phyloP scores from a whole-genome alignment of 2,888 invertebrate species.

The Chaitophorus viminalis region DNA sequence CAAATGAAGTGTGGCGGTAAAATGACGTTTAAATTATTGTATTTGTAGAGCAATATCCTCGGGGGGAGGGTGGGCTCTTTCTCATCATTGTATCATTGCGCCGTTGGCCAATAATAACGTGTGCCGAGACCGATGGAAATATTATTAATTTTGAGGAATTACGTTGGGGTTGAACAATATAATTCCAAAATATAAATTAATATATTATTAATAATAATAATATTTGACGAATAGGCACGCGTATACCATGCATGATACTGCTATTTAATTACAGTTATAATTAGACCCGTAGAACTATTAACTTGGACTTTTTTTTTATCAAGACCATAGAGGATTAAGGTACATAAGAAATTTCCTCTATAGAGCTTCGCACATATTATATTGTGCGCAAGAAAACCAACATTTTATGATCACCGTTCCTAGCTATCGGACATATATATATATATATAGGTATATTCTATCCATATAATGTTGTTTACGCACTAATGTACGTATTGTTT shows the following conservation, averaged over 20 bases:
- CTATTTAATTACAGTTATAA: slow-evolving; percentile 14
- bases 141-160: slow-evolving; percentile 13
- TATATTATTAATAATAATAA: background rate
- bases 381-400: too few relatives aligned
- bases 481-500: too few relatives aligned
- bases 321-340: too few relatives aligned
- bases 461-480: too few relatives aligned
- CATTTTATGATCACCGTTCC: too few relatives aligned
- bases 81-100: background rate
- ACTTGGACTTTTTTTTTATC: background rate
- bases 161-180: too few relatives aligned
- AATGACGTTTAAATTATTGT: slow-evolving; percentile 34
- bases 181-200: background rate
- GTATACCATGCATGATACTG: background rate
- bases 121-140: background rate
- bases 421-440: too few relatives aligned
- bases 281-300: background rate
- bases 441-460: too few relatives aligned
- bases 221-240: background rate
- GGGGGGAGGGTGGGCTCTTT: background rate
- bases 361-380: too few relatives aligned
- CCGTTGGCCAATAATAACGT: background rate
- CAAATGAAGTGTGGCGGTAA: background rate
- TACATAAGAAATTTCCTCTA: too few relatives aligned
- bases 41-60: background rate